Evolutionary conservation across 2,113 vertebrate genomes (phyloP), one percentile per base, ranked within the genome.

Genomic region (Blennius ocellaris): DNA sequence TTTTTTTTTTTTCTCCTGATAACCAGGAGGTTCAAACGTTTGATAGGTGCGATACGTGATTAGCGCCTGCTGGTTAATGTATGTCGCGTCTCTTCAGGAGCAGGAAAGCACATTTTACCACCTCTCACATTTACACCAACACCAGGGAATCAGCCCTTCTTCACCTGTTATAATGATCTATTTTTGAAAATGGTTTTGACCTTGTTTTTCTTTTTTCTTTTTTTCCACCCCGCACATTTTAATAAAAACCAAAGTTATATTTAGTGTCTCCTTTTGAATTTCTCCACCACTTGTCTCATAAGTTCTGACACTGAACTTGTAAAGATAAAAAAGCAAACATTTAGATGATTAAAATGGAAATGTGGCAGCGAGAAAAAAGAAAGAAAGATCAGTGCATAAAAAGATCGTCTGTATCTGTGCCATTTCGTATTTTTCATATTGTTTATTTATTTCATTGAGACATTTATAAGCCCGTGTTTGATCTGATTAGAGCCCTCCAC

Each of bases 1-100:
- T 64, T 39, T 16, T 54, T 54, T 68, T 43, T 76, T 78, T 39
- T 52, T 30, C 21, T 43, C 6, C 2, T 6, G 73, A 78, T 81
- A 82, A 81, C 14, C 69, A 85, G 21, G 77, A 78, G 76, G 76
- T 79, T 65, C 6, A 10, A 69, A 40, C 5, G 48, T 78, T 64
- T 63, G 71, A 77, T 58, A 60, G 49, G 63, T 53, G 70, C 59
- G 59, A 78, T 43, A 64, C 56, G 71, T 61, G 78, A 84, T 83
- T 68, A 80, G 76, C 76, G 52, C 79, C 83, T 75, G 83, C 80
- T 84, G 87, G 80, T 87, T 80, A 56, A 78, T 73, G 50, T 36
- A 76, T 68, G 14, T 73, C 56, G 58, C n/a, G 43, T 44, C 68
- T 82, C 65, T 45, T 40, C 64, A 48, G 59, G 56, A 70, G 71